phyloP scores from a whole-genome alignment of 2,888 invertebrate genomes.

The Priocnemis perturbator region DNA sequence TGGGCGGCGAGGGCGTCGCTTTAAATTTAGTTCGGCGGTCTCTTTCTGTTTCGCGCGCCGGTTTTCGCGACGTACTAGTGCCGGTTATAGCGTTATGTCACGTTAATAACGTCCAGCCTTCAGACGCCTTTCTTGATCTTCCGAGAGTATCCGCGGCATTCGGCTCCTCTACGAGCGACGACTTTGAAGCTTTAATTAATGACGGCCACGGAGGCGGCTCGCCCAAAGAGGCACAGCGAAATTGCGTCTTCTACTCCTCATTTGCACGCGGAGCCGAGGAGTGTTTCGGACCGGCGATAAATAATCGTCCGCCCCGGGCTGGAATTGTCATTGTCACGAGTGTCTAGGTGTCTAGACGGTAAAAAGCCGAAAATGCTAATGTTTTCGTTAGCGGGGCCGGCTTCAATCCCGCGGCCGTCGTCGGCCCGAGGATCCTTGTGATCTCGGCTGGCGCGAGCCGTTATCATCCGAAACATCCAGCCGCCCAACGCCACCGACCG shows the following conservation, averaged over 20 bases:
- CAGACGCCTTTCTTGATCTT: slow-evolving; percentile 58
- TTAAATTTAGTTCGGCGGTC: slow-evolving; percentile 43
- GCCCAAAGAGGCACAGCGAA: slow-evolving; percentile 46
- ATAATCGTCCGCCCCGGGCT: slow-evolving; percentile 46
- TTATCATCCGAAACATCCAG: too few species aligned
- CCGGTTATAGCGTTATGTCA: slow-evolving; percentile 66
- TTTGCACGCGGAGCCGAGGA: slow-evolving; percentile 27
- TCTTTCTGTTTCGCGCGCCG: neutral
- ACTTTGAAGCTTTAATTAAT: slow-evolving; percentile 71
- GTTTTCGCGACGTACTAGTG: neutral
- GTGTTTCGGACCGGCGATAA: slow-evolving; percentile 39
- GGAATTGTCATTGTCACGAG: slow-evolving; percentile 42
- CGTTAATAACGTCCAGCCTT: slow-evolving; percentile 66
- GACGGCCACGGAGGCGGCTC: slow-evolving; percentile 44
- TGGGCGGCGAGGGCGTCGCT: slow-evolving; percentile 43
- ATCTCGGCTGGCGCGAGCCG: too few species aligned
- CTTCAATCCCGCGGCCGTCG: too few species aligned
- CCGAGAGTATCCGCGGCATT: slow-evolving; percentile 53
- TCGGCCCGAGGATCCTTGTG: too few species aligned
- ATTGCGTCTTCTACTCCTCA: slow-evolving; percentile 51
- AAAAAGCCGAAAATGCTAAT: too few species aligned
- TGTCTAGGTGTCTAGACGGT: too few species aligned
- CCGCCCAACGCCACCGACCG: too few species aligned
- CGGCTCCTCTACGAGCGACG: slow-evolving; percentile 37
- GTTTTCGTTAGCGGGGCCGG: too few species aligned